Conservation (phyloP, 2,888 invertebrate species). For the Cephus pygmeus region DNA sequence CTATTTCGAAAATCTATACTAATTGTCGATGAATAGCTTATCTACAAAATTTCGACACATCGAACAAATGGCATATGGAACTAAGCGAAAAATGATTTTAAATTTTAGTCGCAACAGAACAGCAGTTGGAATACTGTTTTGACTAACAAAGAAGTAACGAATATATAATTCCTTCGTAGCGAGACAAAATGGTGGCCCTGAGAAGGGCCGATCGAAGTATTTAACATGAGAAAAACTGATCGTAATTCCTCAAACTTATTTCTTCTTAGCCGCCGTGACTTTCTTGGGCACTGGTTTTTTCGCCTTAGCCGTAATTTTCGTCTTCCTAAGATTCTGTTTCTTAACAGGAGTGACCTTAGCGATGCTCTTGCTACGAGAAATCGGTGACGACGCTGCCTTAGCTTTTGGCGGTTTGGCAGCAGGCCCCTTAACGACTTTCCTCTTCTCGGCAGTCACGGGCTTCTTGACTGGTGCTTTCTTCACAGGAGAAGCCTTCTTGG, state of each 20-base stretch:
- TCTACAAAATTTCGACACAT: not conserved
- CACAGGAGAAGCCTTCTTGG: not conserved
- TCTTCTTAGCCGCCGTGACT: slow-evolving; percentile 12
- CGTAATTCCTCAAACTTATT: slow-evolving; percentile 8
- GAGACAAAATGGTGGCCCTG: slow-evolving; percentile 19
- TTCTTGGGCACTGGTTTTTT: slow-evolving; percentile 21
- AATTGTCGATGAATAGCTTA: no score
- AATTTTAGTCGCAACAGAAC: not conserved
- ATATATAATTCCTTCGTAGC: slow-evolving; percentile 1
- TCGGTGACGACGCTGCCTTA: not conserved
- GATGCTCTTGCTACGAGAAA: not conserved
- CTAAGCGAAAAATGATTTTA: not conserved
- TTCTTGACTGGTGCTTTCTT: slow-evolving; percentile 16
- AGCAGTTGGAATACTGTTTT: no score
- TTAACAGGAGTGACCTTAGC: not conserved
- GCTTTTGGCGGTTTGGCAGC: slow-evolving; percentile 10
- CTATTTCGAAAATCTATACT: no score
- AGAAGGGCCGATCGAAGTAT: slow-evolving; percentile 27
- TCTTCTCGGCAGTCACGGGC: not conserved
- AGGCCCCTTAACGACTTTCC: slow-evolving; percentile 5
- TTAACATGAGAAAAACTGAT: not conserved
- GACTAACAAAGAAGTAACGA: no score
- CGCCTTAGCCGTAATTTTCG: slow-evolving; percentile 17
- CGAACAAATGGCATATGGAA: not conserved
- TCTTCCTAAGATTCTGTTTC: slow-evolving; percentile 1